Evolutionary conservation across 37 sponge, comb jelly and placozoan species (phyloP), one percentile per base, ranked within the genome.

Genomic region (Ianthella basta): DNA sequence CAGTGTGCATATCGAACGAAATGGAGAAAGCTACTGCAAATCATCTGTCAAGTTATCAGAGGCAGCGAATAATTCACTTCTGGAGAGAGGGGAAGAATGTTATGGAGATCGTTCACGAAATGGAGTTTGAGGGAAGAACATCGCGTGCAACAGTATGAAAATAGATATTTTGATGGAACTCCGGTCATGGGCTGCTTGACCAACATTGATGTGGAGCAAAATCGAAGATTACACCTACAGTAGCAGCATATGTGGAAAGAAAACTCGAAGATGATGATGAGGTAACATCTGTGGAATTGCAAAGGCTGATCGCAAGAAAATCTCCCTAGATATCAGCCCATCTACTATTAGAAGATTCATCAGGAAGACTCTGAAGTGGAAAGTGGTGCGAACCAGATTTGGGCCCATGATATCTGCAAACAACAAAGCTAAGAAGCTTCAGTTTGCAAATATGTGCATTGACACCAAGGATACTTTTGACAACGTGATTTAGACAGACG

Each of bases 251-350:
- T 61, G 4, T 61, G 24, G 64, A 61, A 29, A 4, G 24, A 61
- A 61, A 61, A 61, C 50, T 61, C 10, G 64, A 61, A 61, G 64
- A 61, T 2, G 64, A 61, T 61, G 64, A 61, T 61, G 64, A 61
- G 10, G 29, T 61, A 10, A 61, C 64, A 6, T 61, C 64, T n/a
- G 29, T 27, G 10, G 64, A 61, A 12, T 12, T 29, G 29, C 27
- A 61, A n/a, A 61, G 64, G 10, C 64, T n/a, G 14, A 61, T 61
- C 5, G 14, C 64, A 61, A 61, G 64, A 44, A 10, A 10, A 13
- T 61, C 10, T 61, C 14, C 5, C 27, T 27, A 29, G 29, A 61
- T 2, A 61, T 61, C 29, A 61, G 64, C 29, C 14, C 64, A 61
- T 61, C 64, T 27, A 61, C 64, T 5, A 61, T 61, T 5, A n/a